Evolutionary conservation across 2,888 invertebrate genomes (phyloP), one percentile per base, ranked within the genome.

Genomic region (Drosophila parthenogenetica): DNA sequence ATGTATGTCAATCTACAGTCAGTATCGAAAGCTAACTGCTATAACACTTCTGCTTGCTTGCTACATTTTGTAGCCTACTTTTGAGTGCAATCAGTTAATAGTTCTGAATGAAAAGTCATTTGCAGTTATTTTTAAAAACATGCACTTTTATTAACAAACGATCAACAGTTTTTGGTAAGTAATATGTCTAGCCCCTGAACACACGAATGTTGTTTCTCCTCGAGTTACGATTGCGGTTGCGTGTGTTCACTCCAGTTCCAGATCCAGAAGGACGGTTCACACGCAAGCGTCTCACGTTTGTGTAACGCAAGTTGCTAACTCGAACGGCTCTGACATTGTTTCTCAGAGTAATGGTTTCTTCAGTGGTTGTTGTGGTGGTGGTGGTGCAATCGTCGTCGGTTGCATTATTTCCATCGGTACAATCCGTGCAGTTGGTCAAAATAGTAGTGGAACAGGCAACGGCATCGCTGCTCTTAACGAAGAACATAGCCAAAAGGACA

Each of bases 331-430:
- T 14, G 3, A 8, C 0, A 14, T 37, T 57, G n/a, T 35, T 14
- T 11, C 35, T 16, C 0, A 68, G 19, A 2, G 68, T 43, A 2
- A 50, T 17, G 0, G 51, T 10, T 0, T 37, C 14, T 14, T 3
- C 19, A 5, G 73, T 42, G 17, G 71, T 73, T 0, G 73, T 60
- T 2, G 72, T 66, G 7, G 72, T 51, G 5, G 73, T 53, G 16
- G 73, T 58, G 29, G 67, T 63, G 29, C 72, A 72, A 37, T 72
- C 72, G 1, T 0, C 54, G 17, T 62, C 3, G 0, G 19, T 2
- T 0, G 8, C 43, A 45, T 73, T 73, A 0, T 10, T 16, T 1
- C 17, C 19, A 42, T 58, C 46, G 3, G 51, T 8, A 13, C 72
- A 72, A 19, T 72, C 57, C n/a, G 73, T 66, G 7, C 72, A 72